A percentile compares a stretch with the other conserved stretches of the same genome.
phyloP scores from a whole-genome alignment of 2,113 vertebrate genomes.

The Panthera leo region DNA sequence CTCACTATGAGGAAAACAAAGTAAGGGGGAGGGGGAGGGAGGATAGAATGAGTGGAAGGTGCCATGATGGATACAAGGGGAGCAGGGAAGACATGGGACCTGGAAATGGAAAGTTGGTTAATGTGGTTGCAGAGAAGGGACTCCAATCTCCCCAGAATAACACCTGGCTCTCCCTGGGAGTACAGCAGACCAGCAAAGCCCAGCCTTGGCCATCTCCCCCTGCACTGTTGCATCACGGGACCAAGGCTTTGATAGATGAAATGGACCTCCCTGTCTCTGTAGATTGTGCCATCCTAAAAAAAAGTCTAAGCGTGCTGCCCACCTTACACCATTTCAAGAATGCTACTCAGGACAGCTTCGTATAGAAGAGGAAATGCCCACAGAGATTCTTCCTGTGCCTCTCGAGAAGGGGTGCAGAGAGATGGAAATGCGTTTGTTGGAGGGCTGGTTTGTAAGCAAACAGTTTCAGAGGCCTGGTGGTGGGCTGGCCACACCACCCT shows the following conservation, averaged over 20 bases:
- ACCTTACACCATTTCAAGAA: neutral
- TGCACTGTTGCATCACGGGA: neutral
- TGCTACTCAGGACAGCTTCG: neutral
- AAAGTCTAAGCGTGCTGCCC: neutral
- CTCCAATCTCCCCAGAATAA: neutral
- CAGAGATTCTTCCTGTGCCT: neutral
- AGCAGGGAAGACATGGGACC: neutral
- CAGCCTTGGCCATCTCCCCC: neutral
- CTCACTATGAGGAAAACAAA: neutral
- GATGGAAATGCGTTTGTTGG: neutral
- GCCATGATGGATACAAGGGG: too few relatives aligned
- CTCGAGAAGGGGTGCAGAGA: neutral
- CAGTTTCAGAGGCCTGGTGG: neutral
- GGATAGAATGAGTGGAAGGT: neutral
- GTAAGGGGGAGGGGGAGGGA: too few relatives aligned
- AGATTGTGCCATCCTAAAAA: neutral
- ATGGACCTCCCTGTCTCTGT: neutral
- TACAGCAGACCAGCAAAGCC: rapidly evolving
- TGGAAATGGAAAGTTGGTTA: neutral
- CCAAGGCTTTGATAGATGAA: neutral
- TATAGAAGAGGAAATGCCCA: neutral
- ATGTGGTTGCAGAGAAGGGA: neutral
- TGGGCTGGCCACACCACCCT: neutral
- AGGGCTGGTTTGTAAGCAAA: neutral
- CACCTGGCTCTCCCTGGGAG: neutral